Base-by-base conservation (phyloP, 2,888 invertebrate genomes). In the Bibio marci region DNA sequence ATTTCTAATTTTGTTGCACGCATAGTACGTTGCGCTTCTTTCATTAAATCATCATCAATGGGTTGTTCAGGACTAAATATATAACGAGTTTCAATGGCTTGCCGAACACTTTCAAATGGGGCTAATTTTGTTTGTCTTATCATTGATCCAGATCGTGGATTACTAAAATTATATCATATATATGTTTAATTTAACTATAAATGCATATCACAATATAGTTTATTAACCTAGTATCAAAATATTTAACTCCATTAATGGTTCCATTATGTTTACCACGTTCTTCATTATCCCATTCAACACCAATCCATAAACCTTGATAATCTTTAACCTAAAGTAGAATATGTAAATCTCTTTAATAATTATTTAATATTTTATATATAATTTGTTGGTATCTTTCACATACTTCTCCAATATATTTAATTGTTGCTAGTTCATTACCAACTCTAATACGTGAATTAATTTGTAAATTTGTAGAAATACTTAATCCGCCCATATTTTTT, bases 221-320 rank as follows among this genome's bases (percentile, higher is more conserved):
- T 31, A 41, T 26, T 41, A 35, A 50, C 72, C 72, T 71, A 1
- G 82, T 67, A 54, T 71, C 66, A 58, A 94, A 97, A 59, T 94
- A 95, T 46, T 74, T 71, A 35, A 72, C 64, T 35, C 79, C 86
- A 45, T 87, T 76, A 31, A 91, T 72, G 32, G 70, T 71, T 1
- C 97, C 97, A 65, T 90, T 77, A 55, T 97, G 95, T 58, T 91
- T 94, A 2, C 97, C 97, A 50, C 95, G 69, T 7, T 65, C 62
- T 3, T 74, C 69, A 51, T 90, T 78, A 58, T 97, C 95, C 95
- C 95, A 97, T 57, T 97, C 95, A n/a, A 97, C 73, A 1, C 97
- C 97, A 40, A 88, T 66, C 95, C 94, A 95, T 25, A 65, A 55
- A 32, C 82, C 82, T 41, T 69, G 62, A 50, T 79, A 70, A 1